Conservation (phyloP, 2,797 vertebrate species). For the Pygocentrus nattereri region DNA sequence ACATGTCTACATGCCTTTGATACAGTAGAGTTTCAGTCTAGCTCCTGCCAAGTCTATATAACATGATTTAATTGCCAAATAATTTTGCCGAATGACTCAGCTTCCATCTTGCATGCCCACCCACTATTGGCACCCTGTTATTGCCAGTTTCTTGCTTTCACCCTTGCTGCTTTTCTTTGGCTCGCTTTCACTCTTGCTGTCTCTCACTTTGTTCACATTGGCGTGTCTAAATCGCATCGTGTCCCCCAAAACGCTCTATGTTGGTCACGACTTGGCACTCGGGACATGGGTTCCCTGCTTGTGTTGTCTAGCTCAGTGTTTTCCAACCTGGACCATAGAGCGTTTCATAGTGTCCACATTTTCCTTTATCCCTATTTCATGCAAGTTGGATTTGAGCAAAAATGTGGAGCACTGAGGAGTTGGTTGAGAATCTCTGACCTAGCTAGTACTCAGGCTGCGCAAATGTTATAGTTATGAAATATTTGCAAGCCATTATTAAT, state of each 20-base stretch:
- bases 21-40: not conserved
- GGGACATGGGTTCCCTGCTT: not conserved
- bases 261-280: not conserved
- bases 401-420: no score
- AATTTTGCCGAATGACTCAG: not conserved
- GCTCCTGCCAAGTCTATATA: not conserved
- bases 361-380: no score
- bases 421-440: no score
- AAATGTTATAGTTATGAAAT: no score
- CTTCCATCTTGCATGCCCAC: not conserved
- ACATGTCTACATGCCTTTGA: no score
- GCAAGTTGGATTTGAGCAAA: no score
- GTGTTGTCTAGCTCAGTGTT: no score
- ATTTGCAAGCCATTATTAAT: no score
- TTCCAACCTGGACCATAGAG: no score
- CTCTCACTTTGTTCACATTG: not conserved
- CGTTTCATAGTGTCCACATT: no score
- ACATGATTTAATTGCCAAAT: not conserved
- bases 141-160: not conserved
- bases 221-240: not conserved
- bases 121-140: not conserved
- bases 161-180: not conserved
- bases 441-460: no score
- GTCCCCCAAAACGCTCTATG: not conserved
- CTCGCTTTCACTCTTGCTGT: not conserved